Conservation (phyloP, 2,797 vertebrate species). For the Serranus cabrilla region DNA sequence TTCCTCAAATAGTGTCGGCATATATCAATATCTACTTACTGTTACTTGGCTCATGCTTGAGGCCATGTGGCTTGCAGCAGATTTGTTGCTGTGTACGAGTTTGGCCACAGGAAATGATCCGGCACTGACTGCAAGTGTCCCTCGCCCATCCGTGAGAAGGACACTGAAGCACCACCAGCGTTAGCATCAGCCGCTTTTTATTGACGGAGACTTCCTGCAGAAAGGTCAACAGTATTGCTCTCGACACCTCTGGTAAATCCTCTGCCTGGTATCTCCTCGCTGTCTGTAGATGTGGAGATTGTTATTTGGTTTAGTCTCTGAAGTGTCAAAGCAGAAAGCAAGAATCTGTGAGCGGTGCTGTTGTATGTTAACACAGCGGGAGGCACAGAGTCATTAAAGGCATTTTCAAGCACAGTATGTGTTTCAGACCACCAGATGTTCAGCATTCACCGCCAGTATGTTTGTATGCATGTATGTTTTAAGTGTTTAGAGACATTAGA, state of each 20-base stretch:
- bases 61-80: conserved; percentile 54
- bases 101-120: conserved; percentile 58
- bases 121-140: conserved; percentile 59
- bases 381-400: conserved; percentile 19
- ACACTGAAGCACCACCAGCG: conserved; percentile 20
- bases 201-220: conserved; percentile 54
- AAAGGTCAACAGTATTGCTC: conserved; percentile 56
- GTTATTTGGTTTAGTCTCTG: conserved; percentile 17
- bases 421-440: conserved; percentile 12
- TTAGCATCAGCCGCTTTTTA: conserved; percentile 45
- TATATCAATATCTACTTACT: conserved; percentile 67
- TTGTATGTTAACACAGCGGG: conserved; percentile 15
- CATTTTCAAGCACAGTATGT: conserved; percentile 11
- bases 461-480: neutral
- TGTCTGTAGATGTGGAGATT: neutral
- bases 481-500: too few relatives aligned
- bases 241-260: conserved; percentile 50
- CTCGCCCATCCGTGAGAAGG: conserved; percentile 9
- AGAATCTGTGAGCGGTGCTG: conserved; percentile 3
- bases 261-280: conserved; percentile 29
- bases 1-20: conserved; percentile 44
- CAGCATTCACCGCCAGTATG: conserved; percentile 3
- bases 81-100: conserved; percentile 52
- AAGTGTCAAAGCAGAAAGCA: conserved; percentile 17
- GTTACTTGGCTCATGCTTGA: conserved; percentile 50